phyloP scores from a whole-genome alignment of 2,113 vertebrate genomes.

The Thunnus maccoyii region DNA sequence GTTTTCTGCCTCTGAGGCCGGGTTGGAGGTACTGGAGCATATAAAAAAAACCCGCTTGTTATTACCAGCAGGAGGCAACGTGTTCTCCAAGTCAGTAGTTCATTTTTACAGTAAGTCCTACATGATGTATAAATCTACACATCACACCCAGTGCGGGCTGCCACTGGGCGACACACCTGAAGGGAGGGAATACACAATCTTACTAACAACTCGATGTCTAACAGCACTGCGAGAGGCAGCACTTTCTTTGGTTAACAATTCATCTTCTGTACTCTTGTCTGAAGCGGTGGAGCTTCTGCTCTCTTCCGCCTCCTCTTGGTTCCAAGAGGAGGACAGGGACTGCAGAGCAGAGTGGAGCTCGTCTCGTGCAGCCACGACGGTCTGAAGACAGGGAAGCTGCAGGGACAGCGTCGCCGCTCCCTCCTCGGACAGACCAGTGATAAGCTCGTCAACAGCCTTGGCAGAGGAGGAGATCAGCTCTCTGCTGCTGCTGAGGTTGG shows the following conservation, averaged over 20 bases:
- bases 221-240: constrained; percentile 20
- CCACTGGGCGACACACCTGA: constrained; percentile 47
- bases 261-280: constrained; percentile 41
- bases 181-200: constrained; percentile 66
- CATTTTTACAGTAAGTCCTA: constrained; percentile 12
- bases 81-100: constrained; percentile 3
- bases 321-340: constrained; percentile 76
- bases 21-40: not conserved
- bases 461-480: constrained; percentile 78
- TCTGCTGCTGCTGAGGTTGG: constrained; percentile 55
- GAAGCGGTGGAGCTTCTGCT: constrained; percentile 23
- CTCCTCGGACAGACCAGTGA: constrained; percentile 56
- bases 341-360: constrained; percentile 83
- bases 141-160: constrained; percentile 89
- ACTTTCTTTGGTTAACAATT: constrained; percentile 29
- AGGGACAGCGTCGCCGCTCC: constrained; percentile 21
- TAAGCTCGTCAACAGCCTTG: constrained; percentile 76
- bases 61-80: not conserved
- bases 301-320: constrained; percentile 45
- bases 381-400: constrained; percentile 65
- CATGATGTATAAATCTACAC: not conserved
- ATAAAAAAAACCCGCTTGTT: not conserved
- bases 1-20: not conserved
- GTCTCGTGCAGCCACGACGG: constrained; percentile 58
- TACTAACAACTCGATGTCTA: constrained; percentile 66